Conservation (phyloP, 2,888 invertebrate species). For the Aspidiotus destructor region DNA sequence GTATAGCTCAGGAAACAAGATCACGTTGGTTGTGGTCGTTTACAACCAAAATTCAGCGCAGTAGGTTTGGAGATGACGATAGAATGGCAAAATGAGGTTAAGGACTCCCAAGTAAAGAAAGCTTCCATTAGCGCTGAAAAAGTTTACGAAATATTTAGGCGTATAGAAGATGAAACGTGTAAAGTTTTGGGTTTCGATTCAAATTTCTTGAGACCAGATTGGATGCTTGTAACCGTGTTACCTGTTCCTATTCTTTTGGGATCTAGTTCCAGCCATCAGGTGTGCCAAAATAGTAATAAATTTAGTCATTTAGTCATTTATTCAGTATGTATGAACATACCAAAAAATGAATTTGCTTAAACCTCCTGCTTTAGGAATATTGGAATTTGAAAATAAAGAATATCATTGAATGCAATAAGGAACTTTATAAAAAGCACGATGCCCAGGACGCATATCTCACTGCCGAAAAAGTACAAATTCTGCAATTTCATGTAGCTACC, state of each 20-base stretch:
- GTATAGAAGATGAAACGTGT: slow-evolving; percentile 77
- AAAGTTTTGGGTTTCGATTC: slow-evolving; percentile 92
- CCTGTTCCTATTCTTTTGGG: too few species aligned
- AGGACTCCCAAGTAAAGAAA: slow-evolving; percentile 96
- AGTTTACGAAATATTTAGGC: slow-evolving; percentile 76
- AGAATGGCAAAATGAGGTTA: slow-evolving; percentile 98
- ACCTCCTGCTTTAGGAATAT: slow-evolving; percentile 65
- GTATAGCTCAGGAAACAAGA: slow-evolving; percentile 51
- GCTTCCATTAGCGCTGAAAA: slow-evolving; percentile 87
- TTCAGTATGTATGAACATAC: too few species aligned
- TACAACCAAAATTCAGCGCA: slow-evolving; percentile 85
- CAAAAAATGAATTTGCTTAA: background rate
- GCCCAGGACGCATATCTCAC: slow-evolving; percentile 97
- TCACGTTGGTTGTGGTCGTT: slow-evolving; percentile 96
- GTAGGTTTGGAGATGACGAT: slow-evolving; percentile 86
- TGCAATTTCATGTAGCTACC: slow-evolving; percentile 98
- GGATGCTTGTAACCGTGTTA: slow-evolving; percentile 97
- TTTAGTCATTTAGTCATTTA: too few species aligned
- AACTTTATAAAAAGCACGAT: slow-evolving; percentile 81
- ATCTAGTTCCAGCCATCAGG: too few species aligned
- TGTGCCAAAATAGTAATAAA: too few species aligned
- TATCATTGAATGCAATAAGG: slow-evolving; percentile 96
- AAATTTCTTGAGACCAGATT: slow-evolving; percentile 93
- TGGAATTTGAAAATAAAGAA: slow-evolving; percentile 97
- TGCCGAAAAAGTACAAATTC: slow-evolving; percentile 89